These are phyloP conservation scores for Brienomyrus brachyistius DNA, from an alignment of 2,113 vertebrate species.

Conservation along the genomic window DNA sequence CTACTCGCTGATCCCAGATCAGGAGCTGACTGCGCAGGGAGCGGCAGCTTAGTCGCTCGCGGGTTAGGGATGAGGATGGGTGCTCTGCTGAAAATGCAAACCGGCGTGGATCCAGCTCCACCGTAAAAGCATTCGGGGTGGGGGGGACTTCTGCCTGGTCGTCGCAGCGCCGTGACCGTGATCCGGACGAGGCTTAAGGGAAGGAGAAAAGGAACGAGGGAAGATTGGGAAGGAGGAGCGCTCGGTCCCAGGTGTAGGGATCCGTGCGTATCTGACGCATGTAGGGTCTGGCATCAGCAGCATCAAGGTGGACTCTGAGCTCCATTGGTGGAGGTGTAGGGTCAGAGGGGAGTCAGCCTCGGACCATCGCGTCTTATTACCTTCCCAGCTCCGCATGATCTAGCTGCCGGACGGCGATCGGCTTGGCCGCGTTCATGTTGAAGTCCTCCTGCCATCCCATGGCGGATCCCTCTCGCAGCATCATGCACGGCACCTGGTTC, in stretches of 20 bases:
- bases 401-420: constrained; percentile 38
- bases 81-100: neutral
- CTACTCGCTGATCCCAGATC: neutral
- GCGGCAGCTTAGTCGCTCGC: neutral
- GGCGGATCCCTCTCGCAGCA: constrained; percentile 66
- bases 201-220: neutral
- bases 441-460: constrained; percentile 58
- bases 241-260: constrained; percentile 19
- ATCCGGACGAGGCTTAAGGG: neutral
- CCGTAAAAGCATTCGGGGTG: neutral
- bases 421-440: constrained; percentile 41
- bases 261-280: constrained; percentile 5
- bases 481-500: constrained; percentile 64
- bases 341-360: constrained; percentile 47
- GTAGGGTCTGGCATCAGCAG: neutral
- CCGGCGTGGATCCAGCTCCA: neutral
- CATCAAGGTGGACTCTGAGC: neutral
- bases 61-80: neutral
- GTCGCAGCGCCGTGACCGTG: neutral
- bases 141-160: neutral
- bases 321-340: constrained; percentile 42
- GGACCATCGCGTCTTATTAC: constrained; percentile 37
- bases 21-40: neutral
- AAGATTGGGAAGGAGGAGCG: neutral
- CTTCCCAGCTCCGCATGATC: constrained; percentile 40